phyloP scores from a whole-genome alignment of 1,140 invertebrate genomes.

The Temnothorax longispinosus region DNA sequence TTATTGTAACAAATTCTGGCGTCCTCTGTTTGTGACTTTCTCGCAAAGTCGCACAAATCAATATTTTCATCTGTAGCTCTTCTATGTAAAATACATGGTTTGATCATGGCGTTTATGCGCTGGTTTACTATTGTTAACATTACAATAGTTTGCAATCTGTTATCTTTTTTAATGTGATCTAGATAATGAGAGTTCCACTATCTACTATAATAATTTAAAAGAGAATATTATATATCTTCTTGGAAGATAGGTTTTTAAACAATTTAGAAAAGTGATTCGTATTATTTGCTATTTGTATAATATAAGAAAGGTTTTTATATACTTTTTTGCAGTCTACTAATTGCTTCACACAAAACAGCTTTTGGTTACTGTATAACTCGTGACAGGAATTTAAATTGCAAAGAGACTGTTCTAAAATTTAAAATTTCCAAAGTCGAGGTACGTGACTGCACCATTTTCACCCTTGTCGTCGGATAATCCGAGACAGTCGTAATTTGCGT shows the following conservation, averaged over 20 bases:
- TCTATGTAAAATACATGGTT: background rate
- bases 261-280: background rate
- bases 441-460: background rate
- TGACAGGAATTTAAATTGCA: background rate
- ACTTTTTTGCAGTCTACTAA: background rate
- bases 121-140: background rate
- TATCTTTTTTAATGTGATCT: too few species aligned
- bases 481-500: conserved; percentile 6
- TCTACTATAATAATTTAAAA: too few species aligned
- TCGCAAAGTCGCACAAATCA: background rate
- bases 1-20: conserved; percentile 19
- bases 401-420: background rate
- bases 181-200: too few species aligned
- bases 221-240: background rate
- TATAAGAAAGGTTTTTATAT: background rate
- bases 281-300: background rate
- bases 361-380: background rate
- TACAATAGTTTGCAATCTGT: too few species aligned
- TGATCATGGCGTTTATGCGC: background rate
- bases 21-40: background rate
- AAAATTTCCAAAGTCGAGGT: background rate
- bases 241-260: background rate
- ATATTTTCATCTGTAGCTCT: background rate
- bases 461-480: conserved; percentile 13
- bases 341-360: background rate